A percentile compares a stretch with the other conserved stretches of the same genome.
These are phyloP conservation scores for Oncorhynchus clarkii DNA, from an alignment of 2,113 vertebrate species.

Conservation along the genomic window DNA sequence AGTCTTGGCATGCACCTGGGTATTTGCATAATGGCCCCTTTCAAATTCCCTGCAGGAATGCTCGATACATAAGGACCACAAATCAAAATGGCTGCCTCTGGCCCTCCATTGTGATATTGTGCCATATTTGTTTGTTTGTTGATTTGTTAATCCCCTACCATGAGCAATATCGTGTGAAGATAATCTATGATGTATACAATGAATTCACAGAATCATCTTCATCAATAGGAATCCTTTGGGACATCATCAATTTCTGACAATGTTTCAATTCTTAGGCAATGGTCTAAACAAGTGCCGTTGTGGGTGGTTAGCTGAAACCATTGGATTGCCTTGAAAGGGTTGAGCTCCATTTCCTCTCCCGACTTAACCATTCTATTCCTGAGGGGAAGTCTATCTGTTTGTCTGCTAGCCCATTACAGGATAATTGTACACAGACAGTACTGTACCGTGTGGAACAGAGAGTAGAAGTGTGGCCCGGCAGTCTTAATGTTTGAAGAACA, in stretches of 20 bases:
- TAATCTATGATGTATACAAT: conserved; percentile 22
- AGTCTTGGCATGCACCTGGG: conserved; percentile 69
- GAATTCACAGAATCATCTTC: conserved; percentile 32
- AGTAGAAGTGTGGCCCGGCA: conserved; percentile 36
- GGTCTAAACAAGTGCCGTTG: conserved; percentile 39
- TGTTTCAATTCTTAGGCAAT: conserved; percentile 41
- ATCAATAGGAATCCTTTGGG: conserved; percentile 43
- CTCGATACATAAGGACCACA: conserved; percentile 62
- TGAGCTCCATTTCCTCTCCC: conserved; percentile 47
- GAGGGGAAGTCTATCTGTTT: conserved; percentile 42
- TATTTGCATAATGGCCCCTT: conserved; percentile 74
- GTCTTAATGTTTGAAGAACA: conserved; percentile 34
- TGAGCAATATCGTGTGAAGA: conserved; percentile 25
- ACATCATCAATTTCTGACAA: conserved; percentile 52
- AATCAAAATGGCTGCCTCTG: conserved; percentile 42
- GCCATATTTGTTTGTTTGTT: conserved; percentile 30
- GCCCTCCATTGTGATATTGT: conserved; percentile 9
- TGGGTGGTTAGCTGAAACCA: conserved; percentile 45
- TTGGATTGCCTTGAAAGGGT: conserved; percentile 30
- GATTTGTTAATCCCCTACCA: conserved; percentile 22
- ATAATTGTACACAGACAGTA: conserved; percentile 49
- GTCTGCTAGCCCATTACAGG: conserved; percentile 36
- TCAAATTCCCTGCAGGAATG: conserved; percentile 68
- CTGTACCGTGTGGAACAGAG: conserved; percentile 34
- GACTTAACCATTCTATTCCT: conserved; percentile 48